These are phyloP conservation scores for Gallinago paraguaiae DNA, from an alignment of 2,113 vertebrate species.

Conservation along the genomic window DNA sequence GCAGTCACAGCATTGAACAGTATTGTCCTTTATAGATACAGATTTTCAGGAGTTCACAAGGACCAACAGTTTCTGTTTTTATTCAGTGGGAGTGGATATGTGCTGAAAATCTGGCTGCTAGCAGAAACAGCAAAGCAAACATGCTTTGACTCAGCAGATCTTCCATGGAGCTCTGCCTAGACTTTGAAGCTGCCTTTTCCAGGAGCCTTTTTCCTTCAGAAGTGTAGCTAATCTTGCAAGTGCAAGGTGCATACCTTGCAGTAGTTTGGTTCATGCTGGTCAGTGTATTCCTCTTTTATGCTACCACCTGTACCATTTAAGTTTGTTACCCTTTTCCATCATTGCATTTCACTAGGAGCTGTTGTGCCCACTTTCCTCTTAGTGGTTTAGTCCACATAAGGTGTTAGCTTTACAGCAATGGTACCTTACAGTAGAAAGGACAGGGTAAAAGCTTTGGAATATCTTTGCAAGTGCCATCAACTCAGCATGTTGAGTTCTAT, in stretches of 20 bases:
- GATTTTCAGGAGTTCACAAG: background rate
- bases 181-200: background rate
- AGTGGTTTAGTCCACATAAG: background rate
- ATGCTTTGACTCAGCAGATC: background rate
- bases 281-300: background rate
- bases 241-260: background rate
- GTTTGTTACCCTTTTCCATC: background rate
- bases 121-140: background rate
- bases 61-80: background rate
- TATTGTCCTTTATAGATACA: background rate
- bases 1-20: background rate
- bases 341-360: background rate
- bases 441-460: background rate
- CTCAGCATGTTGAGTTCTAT: background rate
- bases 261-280: background rate
- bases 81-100: background rate
- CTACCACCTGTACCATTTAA: background rate
- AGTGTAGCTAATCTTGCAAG: background rate
- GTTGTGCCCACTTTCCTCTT: background rate
- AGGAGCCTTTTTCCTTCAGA: background rate
- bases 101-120: background rate
- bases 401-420: background rate
- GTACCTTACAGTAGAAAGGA: background rate
- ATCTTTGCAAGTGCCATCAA: background rate
- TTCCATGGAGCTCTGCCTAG: background rate